Percentiles rank a stretch among this genome's conserved stretches.
Evolutionary conservation across 2,888 invertebrate genomes (phyloP).

Genomic region (Ochropleura plecta): DNA sequence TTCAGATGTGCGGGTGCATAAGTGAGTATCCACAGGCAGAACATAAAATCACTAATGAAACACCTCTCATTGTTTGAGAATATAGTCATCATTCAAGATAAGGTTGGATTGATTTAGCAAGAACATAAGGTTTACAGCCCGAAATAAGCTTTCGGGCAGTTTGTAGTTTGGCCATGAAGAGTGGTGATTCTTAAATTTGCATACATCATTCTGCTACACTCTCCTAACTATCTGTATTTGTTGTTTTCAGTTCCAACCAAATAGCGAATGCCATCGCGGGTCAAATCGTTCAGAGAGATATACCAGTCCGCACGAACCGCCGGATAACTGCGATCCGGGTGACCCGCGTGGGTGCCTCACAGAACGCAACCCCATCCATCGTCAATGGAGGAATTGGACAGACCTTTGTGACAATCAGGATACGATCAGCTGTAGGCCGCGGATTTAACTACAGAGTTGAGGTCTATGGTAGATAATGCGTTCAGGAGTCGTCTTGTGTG

Average conservation of each 20-base stretch:
- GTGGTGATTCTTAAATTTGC: not conserved
- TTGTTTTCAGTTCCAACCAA: not conserved
- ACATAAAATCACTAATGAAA: not conserved
- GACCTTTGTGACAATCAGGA: conserved; percentile 9
- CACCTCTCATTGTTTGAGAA: not conserved
- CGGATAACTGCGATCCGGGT: not conserved
- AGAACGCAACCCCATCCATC: conserved; percentile 8
- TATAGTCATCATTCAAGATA: not conserved
- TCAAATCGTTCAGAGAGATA: not conserved
- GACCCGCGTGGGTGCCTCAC: not conserved
- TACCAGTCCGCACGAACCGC: not conserved
- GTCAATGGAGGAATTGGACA: not conserved
- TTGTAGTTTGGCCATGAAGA: too few relatives aligned
- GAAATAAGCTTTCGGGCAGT: too few relatives aligned
- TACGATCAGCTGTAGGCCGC: conserved; percentile 14
- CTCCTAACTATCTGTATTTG: not conserved
- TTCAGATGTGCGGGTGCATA: not conserved
- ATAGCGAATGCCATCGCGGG: not conserved
- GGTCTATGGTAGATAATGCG: conserved; percentile 5
- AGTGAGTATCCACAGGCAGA: not conserved
- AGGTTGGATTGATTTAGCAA: too few relatives aligned
- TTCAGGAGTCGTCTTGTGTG: not conserved
- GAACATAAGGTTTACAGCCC: not conserved
- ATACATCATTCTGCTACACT: not conserved
- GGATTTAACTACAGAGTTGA: conserved; percentile 20